phyloP scores from a whole-genome alignment of 53 echinoderm and acorn worm genomes.

The Mesocentrotus franciscanus region DNA sequence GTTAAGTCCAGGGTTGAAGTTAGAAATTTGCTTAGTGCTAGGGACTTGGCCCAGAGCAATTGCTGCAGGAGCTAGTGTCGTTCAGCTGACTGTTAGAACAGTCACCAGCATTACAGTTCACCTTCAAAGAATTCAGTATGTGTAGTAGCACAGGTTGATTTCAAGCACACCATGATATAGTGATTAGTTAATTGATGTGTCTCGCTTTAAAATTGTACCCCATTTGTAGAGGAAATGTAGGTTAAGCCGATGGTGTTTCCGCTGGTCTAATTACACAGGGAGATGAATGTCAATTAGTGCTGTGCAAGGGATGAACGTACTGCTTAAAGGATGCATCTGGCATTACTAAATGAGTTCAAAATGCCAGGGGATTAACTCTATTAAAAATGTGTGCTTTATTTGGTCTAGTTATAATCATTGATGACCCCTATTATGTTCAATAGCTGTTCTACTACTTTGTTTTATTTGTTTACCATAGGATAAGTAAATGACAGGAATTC shows the following conservation, averaged over 20 bases:
- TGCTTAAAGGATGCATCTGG: slow-evolving; percentile 7
- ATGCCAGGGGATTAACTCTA: background rate
- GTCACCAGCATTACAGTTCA: background rate
- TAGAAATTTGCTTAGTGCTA: no score
- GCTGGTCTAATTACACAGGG: slow-evolving; percentile 18
- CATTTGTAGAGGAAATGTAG: slow-evolving; percentile 31
- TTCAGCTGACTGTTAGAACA: no score
- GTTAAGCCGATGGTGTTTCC: slow-evolving; percentile 36
- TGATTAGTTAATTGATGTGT: slow-evolving; percentile 31
- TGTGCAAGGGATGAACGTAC: background rate
- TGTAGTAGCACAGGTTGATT: background rate
- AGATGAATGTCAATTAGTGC: background rate
- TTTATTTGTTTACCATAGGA: background rate
- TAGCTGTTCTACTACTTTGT: background rate
- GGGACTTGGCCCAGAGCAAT: no score
- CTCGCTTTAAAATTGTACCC: background rate
- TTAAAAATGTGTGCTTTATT: background rate
- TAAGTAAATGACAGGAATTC: background rate
- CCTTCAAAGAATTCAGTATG: background rate
- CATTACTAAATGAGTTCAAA: slow-evolving; percentile 5
- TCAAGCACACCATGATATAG: background rate
- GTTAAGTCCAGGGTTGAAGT: no score
- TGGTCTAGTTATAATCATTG: background rate
- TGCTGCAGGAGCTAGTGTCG: no score
- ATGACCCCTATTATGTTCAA: background rate